phyloP scores from a whole-genome alignment of 2,113 vertebrate species.

The Gopherus evgoodei region DNA sequence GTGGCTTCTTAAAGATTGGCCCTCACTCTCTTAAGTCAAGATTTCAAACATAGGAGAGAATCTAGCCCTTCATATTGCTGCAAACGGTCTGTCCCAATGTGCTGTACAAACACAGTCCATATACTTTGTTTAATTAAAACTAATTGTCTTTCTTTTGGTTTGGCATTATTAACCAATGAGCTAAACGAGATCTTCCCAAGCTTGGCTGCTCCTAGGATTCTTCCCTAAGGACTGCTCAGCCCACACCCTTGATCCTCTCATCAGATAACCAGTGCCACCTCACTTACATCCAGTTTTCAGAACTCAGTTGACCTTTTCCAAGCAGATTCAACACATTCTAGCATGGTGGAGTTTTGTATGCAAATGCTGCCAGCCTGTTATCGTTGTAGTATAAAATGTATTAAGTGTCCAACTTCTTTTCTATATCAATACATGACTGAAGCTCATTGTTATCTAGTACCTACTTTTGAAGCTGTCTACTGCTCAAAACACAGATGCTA shows the following conservation, averaged over 20 bases:
- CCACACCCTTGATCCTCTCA: background rate
- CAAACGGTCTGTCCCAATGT: background rate
- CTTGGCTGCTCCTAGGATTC: background rate
- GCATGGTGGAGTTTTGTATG: background rate
- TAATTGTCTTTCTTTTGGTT: background rate
- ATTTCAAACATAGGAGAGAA: rapidly evolving
- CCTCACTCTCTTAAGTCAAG: background rate
- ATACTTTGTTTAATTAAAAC: background rate
- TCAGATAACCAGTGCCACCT: background rate
- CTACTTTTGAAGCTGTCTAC: constrained; percentile 32
- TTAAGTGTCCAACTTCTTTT: constrained; percentile 36
- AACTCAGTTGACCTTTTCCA: background rate
- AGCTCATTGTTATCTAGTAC: constrained; percentile 23
- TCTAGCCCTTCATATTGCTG: background rate
- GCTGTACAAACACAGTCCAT: background rate
- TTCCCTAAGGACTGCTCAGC: background rate
- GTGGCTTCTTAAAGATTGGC: background rate
- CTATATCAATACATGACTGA: constrained; percentile 27
- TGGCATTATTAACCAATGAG: background rate
- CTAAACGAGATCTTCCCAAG: background rate
- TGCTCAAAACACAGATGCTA: constrained; percentile 51
- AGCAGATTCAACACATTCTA: background rate
- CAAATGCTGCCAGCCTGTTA: background rate
- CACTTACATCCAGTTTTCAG: background rate
- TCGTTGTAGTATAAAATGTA: constrained; percentile 2